Base-by-base conservation (phyloP, 2,113 vertebrate species). In the Xenopus tropicalis region DNA sequence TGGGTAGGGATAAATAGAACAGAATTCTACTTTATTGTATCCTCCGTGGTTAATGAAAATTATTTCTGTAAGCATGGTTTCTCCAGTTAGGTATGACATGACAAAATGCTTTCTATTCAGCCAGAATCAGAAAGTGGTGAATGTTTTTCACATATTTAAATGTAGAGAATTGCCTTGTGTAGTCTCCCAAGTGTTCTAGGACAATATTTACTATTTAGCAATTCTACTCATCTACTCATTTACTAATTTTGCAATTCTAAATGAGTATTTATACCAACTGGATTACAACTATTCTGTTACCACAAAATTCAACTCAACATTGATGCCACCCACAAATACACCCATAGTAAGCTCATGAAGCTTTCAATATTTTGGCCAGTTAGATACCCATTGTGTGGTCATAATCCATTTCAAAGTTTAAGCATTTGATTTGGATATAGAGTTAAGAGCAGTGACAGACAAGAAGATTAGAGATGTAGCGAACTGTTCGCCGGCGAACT, bases 21-120 rank as follows among this genome's bases (percentile, higher is more conserved):
- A 76, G 73, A 76, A 63, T 63, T 56, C 29, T 59, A 56, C 54
- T 76, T 76, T 69, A 68, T 63, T 69, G 73, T 69, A 76, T 76
- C 66, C 73, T 63, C 29, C 23, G 62, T 69, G 21, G 43, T 61
- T 76, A 76, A 76, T 69, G 66, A 76, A 69, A 69, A 63, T 74
- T 61, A 69, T 69, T 76, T 21, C 73, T 69, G 73, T 76, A 76
- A 69, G 73, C 73, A 56, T 63, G 66, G 73, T 63, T 76, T 63
- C 73, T n/a, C 66, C 59, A 63, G 66, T 59, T 61, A 74, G 22
- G 62, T 25, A 62, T 46, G 48, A 74, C 58, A 69, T 56, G 73
- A 69, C 58, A 76, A 69, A 69, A 59, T 59, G 58, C 61, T 69
- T 69, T 44, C 54, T 76, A 63, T 56, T 56, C 25, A 56, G 44